Percentiles rank a stretch among this genome's conserved stretches.
Conservation (phyloP, 2,888 invertebrate genomes). For the Torymus texanus region DNA sequence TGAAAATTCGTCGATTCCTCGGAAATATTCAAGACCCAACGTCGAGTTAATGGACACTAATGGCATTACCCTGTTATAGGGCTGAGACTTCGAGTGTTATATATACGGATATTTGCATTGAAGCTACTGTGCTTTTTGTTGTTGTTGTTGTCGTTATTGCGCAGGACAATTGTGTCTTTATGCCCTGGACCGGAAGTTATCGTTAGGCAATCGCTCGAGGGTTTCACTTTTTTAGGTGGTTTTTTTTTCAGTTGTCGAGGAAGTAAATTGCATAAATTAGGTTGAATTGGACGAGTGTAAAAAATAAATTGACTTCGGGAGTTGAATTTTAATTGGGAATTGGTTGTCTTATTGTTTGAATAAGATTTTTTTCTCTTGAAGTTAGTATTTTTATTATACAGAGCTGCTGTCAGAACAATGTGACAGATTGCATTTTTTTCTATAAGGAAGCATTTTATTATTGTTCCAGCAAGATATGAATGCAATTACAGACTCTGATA, state of each 20-base stretch:
- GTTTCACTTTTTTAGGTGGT: slow-evolving; percentile 44
- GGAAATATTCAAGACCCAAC: slow-evolving; percentile 22
- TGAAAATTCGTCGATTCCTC: slow-evolving; percentile 12
- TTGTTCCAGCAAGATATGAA: too few relatives aligned
- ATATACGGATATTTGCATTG: slow-evolving; percentile 16
- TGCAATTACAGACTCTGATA: too few relatives aligned
- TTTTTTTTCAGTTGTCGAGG: neutral
- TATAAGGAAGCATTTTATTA: too few relatives aligned
- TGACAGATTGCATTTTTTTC: too few relatives aligned
- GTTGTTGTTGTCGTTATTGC: neutral
- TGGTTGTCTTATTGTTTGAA: too few relatives aligned
- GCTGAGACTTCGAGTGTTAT: neutral
- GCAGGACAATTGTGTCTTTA: slow-evolving; percentile 12
- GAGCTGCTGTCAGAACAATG: too few relatives aligned
- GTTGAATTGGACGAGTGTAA: too few relatives aligned
- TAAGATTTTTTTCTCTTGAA: too few relatives aligned
- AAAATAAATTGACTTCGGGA: too few relatives aligned
- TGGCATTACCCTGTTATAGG: slow-evolving; percentile 41
- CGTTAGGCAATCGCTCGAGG: slow-evolving; percentile 23
- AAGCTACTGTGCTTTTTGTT: neutral
- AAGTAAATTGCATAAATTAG: neutral
- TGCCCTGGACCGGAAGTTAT: slow-evolving; percentile 39
- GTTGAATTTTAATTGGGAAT: too few relatives aligned
- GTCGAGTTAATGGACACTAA: slow-evolving; percentile 40
- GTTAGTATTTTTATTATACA: too few relatives aligned